Evolutionary conservation across 92 coral and sea anemone genomes (phyloP).

Genomic region (Phymanthus crucifer): DNA sequence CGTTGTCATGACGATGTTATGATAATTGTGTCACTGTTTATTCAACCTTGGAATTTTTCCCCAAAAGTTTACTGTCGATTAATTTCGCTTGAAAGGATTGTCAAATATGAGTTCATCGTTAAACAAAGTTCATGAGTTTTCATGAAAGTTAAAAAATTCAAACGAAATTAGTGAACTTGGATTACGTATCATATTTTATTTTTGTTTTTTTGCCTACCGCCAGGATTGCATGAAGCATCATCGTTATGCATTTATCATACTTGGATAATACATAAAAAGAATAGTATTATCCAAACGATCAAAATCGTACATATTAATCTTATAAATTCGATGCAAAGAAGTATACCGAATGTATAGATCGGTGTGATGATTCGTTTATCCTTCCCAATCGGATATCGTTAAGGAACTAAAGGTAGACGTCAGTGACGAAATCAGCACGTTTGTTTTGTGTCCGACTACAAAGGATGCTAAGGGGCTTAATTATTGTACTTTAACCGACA

Average conservation of each 20-base stretch:
- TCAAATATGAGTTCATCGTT: not conserved
- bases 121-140: not conserved
- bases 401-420: too few relatives aligned
- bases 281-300: too few relatives aligned
- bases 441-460: not conserved
- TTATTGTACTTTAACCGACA: not conserved
- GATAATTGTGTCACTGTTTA: conserved; percentile 5
- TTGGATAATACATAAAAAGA: too few relatives aligned
- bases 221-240: not conserved
- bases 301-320: too few relatives aligned
- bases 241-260: too few relatives aligned
- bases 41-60: not conserved
- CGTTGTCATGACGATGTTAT: conserved; percentile 13
- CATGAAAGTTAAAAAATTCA: not conserved
- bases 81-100: not conserved
- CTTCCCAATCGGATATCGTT: too few relatives aligned
- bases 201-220: too few relatives aligned
- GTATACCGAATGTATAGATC: too few relatives aligned
- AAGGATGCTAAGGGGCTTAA: not conserved
- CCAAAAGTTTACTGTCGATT: not conserved
- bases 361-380: too few relatives aligned
- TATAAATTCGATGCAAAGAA: too few relatives aligned
- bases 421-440: too few relatives aligned
- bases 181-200: too few relatives aligned
- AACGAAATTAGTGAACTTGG: not conserved